Conservation (phyloP, 2,113 vertebrate species). For the Callionymus lyra region DNA sequence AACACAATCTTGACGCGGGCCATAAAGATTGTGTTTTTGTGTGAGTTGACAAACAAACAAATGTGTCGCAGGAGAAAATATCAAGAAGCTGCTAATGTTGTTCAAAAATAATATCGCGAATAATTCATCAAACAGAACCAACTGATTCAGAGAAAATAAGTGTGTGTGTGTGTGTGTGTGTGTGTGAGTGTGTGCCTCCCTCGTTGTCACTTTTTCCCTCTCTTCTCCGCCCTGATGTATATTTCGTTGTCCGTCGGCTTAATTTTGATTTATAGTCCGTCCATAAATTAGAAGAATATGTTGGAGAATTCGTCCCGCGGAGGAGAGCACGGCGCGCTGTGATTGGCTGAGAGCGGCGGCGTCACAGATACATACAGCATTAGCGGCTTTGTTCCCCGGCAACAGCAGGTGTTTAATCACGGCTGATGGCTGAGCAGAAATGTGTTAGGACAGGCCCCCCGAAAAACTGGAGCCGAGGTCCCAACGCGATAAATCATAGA, state of each 20-base stretch:
- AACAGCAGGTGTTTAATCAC: constrained; percentile 99
- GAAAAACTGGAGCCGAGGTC: constrained; percentile 63
- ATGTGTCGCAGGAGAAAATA: no score
- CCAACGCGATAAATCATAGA: constrained; percentile 64
- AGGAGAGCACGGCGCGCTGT: constrained; percentile 74
- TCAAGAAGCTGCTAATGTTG: not conserved
- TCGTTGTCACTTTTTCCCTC: constrained; percentile 76
- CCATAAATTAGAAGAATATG: constrained; percentile 99
- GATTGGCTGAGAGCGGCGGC: constrained; percentile 99
- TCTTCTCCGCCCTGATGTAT: constrained; percentile 81
- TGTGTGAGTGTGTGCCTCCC: constrained; percentile 74
- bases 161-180: constrained; percentile 54
- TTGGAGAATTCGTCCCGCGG: constrained; percentile 95
- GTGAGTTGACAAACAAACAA: no score
- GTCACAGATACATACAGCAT: constrained; percentile 99
- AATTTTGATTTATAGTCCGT: constrained; percentile 99
- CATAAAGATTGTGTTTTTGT: no score
- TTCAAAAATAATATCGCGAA: not conserved
- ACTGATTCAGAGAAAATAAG: not conserved
- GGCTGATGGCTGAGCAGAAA: constrained; percentile 98
- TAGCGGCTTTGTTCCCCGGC: constrained; percentile 98
- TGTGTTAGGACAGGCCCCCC: constrained; percentile 96
- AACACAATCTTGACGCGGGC: no score
- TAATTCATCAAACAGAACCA: not conserved
- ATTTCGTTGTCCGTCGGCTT: constrained; percentile 96